Evolutionary conservation across 1,140 invertebrate genomes (phyloP), one percentile per base, ranked within the genome.

Genomic region (Drosophila kepulauana): DNA sequence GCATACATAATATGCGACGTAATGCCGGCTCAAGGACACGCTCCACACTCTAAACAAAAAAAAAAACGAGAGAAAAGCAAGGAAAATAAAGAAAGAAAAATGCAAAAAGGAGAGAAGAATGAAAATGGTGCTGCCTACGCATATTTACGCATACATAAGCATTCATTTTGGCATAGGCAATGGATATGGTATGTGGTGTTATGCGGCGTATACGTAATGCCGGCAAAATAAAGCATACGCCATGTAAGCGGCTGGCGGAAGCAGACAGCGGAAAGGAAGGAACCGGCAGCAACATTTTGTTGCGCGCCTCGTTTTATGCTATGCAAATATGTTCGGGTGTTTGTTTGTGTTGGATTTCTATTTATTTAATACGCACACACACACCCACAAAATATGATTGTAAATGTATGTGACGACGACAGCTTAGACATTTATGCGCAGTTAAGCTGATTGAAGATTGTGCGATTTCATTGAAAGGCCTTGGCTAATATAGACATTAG

Each of bases 341-440:
- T 54, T 61, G 41, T 67, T 15, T 58, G 69, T 73, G 49, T 30
- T 28, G 28, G 43, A 59, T 64, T 71, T 75, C 56, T 87, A 84
- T 89, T 89, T 80, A 84, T 80, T 89, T 81, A 80, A 70, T 78
- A 73, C 46, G 25, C 30, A 33, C 30, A 5, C 30, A 33, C 30
- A 33, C 38, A 41, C 11, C 8, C 3, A 68, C 58, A 64, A 52
- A 78, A 78, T 85, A 74, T 85, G 81, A 75, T 75, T 81, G 76
- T 73, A 80, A 90, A 79, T 89, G 78, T 89, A 70, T 85, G 88
- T 81, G 85, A 79, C 74, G 85, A 89, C 81, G 85, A 89, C 81
- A 89, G 78, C 81, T 90, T 81, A 85, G 85, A 89, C 75, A 79
- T 89, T 85, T 89, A 85, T 85, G 79, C 86, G 75, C 85, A 85